These are phyloP conservation scores for Falco punctatus DNA, from an alignment of 2,113 vertebrate genomes.

Conservation along the genomic window DNA sequence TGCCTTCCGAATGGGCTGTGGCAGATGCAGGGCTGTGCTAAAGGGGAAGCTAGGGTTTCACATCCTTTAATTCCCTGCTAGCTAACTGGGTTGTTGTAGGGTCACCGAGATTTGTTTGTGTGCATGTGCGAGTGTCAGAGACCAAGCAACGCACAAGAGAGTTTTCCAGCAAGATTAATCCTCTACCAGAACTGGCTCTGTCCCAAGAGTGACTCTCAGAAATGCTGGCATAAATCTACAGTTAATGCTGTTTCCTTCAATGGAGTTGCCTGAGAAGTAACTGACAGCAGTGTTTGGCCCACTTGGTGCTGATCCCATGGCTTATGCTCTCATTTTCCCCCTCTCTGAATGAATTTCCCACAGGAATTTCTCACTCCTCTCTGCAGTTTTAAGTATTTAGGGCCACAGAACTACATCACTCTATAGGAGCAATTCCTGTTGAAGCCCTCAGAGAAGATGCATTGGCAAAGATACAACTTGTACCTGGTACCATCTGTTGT, in stretches of 20 bases:
- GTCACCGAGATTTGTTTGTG: background rate
- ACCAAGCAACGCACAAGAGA: background rate
- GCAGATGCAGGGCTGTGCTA: constrained; percentile 54
- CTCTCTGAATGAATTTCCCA: background rate
- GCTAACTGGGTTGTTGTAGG: constrained; percentile 5
- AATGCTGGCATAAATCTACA: constrained; percentile 13
- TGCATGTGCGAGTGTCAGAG: background rate
- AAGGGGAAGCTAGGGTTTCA: constrained; percentile 53
- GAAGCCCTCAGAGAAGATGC: background rate
- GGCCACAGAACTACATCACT: background rate
- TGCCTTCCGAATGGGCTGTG: background rate
- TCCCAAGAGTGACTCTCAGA: background rate
- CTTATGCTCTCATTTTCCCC: constrained; percentile 10
- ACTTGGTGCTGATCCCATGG: constrained; percentile 8
- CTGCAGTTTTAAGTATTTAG: background rate
- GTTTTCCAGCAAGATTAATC: constrained; percentile 32
- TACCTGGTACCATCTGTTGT: background rate
- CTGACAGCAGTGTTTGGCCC: background rate
- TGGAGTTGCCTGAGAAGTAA: background rate
- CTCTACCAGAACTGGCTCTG: constrained; percentile 14
- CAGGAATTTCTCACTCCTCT: background rate
- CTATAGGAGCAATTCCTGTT: rapidly evolving
- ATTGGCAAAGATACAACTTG: rapidly evolving
- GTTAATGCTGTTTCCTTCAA: constrained; percentile 2
- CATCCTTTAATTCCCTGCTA: background rate